These are phyloP conservation scores for Hormaphis cornu DNA, from an alignment of 1,140 invertebrate genomes.

Conservation along the genomic window DNA sequence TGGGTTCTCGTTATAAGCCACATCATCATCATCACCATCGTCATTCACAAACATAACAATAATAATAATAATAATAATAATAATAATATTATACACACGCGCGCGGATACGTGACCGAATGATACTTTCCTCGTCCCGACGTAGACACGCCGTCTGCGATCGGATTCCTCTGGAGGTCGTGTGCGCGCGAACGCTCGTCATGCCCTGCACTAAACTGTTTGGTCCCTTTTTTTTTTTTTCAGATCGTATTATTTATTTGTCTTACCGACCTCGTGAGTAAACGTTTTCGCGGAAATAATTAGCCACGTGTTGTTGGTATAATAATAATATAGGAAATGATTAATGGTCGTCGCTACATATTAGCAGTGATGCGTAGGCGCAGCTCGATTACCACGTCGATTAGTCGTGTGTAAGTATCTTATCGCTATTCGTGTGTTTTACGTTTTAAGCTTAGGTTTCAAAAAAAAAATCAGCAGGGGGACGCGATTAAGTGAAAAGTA, in stretches of 20 bases:
- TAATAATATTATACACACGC: not conserved
- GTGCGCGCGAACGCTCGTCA: not conserved
- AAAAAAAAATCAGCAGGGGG: too few relatives aligned
- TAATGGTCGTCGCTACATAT: not conserved
- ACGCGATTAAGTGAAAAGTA: too few relatives aligned
- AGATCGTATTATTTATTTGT: not conserved
- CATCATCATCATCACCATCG: not conserved
- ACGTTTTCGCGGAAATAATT: constrained; percentile 22
- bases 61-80: too few relatives aligned
- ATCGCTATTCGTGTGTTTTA: too few relatives aligned
- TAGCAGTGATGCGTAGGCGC: too few relatives aligned
- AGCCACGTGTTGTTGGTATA: not conserved
- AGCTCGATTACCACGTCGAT: too few relatives aligned
- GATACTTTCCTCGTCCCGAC: not conserved
- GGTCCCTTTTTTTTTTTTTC: not conserved
- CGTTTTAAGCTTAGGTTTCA: too few relatives aligned
- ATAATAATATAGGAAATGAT: not conserved
- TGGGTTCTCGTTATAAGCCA: not conserved
- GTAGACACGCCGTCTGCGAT: constrained; percentile 9
- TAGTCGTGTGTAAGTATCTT: too few relatives aligned
- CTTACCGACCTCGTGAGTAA: not conserved
- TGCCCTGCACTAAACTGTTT: not conserved
- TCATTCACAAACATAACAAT: constrained; percentile 21
- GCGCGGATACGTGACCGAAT: not conserved
- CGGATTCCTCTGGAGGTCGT: constrained; percentile 1